Evolutionary conservation across 1,140 invertebrate species (phyloP).

Genomic region (Aphaenogaster floridana): DNA sequence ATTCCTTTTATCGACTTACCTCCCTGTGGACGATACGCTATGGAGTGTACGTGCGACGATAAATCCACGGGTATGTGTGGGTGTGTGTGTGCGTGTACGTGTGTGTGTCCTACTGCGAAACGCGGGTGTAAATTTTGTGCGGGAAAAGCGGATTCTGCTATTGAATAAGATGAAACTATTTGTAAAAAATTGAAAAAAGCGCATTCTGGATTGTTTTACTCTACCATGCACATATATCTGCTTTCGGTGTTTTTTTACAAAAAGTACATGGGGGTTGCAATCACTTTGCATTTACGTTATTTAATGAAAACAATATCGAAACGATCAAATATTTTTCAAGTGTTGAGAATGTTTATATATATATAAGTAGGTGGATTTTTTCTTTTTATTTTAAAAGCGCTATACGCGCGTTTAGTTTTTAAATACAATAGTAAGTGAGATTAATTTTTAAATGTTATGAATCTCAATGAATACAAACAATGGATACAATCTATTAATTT

Average conservation of each 20-base stretch:
- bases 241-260: not conserved
- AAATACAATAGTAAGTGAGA: not conserved
- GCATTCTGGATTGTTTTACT: not conserved
- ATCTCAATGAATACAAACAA: not conserved
- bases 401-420: not conserved
- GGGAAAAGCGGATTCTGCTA: not conserved
- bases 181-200: not conserved
- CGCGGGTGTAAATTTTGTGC: slow-evolving; percentile 27
- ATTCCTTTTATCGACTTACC: not conserved
- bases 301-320: not conserved
- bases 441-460: not conserved
- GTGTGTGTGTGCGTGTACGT: slow-evolving; percentile 21
- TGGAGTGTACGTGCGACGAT: slow-evolving; percentile 39
- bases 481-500: not conserved
- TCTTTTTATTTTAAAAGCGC: not conserved
- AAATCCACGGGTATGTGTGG: not conserved
- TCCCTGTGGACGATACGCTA: not conserved
- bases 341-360: not conserved
- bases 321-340: not conserved
- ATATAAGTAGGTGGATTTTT: not conserved
- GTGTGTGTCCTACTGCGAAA: slow-evolving; percentile 17
- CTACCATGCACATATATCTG: too few species aligned
- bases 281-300: not conserved
- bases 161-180: not conserved
- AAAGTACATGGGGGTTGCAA: not conserved